Evolutionary conservation across 1,140 invertebrate genomes (phyloP), one percentile per base, ranked within the genome.

Genomic region (Acromyrmex charruanus): DNA sequence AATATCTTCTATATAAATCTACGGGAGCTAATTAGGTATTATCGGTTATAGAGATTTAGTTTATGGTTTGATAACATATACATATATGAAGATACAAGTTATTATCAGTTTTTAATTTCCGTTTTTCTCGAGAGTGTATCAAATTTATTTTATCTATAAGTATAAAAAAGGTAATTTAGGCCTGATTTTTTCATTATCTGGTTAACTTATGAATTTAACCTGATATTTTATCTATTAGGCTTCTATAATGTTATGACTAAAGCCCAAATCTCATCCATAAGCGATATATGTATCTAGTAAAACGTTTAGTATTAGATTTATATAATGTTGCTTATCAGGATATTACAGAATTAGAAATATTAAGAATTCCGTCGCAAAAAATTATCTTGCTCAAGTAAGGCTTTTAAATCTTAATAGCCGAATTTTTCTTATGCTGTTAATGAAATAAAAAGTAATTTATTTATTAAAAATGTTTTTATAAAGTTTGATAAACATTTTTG

Each of bases 1-100:
- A 74, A 87, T 87, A 87, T 91, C 86, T 88, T 91, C 86, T 69
- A 88, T 72, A 88, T 77, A 55, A 61, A 85, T 79, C 28, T 65
- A 84, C 6, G n/a, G 65, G 25, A 77, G 10, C 28, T 53, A 87
- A 74, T 63, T 58, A 1, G 58, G 31, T 66, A 87, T 87, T 90
- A 87, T 89, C 39, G 39, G 25, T 49, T 71, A 25, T 59, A 58
- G 53, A 66, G 69, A 89, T 87, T 82, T 69, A 44, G 77, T 68
- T 69, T 51, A 82, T 25, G 21, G 51, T 21, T 35, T 14, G 4
- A 55, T 10, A 51, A 66, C 3, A n/a, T 16, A n/a, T n/a, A 25
- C 10, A 35, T 44, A 21, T 58, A 2, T 58, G 0, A 59, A 39
- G 14, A 35, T 44, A 18, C n/a, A 66, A 66, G 12, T 51, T 35